phyloP scores from a whole-genome alignment of 2,888 invertebrate genomes.

The Yponomeuta sedellus region DNA sequence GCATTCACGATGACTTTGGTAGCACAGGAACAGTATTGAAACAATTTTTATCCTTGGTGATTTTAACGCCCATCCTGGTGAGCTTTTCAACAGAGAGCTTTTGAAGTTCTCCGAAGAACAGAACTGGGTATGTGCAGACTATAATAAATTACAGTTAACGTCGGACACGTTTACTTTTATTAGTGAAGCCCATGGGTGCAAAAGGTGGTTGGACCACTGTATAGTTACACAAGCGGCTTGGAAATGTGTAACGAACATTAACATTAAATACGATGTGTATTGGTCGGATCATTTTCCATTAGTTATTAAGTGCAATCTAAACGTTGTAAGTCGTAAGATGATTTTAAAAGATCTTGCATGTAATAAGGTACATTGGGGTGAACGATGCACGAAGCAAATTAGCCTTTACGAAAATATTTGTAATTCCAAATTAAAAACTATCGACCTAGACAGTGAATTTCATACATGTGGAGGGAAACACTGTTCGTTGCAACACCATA shows the following conservation, averaged over 20 bases:
- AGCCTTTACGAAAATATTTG: too few species aligned
- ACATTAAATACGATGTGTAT: constrained; percentile 12
- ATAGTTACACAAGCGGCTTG: constrained; percentile 21
- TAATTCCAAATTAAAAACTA: too few species aligned
- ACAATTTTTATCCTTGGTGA: constrained; percentile 2
- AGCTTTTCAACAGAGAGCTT: constrained; percentile 24
- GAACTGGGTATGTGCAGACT: constrained; percentile 23
- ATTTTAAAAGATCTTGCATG: too few species aligned
- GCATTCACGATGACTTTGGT: constrained; percentile 10
- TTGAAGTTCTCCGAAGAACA: constrained; percentile 20
- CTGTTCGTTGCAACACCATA: background rate
- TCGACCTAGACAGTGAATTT: too few species aligned
- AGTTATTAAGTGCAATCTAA: constrained; percentile 20
- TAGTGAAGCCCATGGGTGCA: too few species aligned
- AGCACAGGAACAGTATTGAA: constrained; percentile 1
- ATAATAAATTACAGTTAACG: constrained; percentile 12
- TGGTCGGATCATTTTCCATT: constrained; percentile 26
- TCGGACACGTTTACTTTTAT: constrained; percentile 24
- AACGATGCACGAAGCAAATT: too few species aligned
- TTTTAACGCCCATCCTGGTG: constrained; percentile 22
- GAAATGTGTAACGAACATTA: background rate
- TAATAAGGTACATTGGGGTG: too few species aligned
- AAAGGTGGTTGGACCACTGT: constrained; percentile 26
- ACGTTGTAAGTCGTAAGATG: background rate
- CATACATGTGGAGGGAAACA: too few species aligned